phyloP scores from a whole-genome alignment of 2,888 invertebrate species.

The Portevinia maculata region DNA sequence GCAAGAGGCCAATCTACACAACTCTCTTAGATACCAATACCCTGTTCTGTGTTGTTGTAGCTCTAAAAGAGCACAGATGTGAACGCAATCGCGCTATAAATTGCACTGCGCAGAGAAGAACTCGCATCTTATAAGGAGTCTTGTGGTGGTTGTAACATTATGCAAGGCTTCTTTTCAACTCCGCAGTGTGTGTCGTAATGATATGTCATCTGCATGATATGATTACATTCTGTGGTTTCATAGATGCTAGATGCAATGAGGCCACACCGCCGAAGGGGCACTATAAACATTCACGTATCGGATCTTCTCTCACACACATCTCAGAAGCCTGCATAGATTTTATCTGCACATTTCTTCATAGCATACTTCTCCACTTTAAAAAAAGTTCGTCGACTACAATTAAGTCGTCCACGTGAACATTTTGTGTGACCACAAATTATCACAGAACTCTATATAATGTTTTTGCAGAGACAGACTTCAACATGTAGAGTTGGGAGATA shows the following conservation, averaged over 20 bases:
- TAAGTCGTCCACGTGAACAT: slow-evolving; percentile 59
- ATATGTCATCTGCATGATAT: slow-evolving; percentile 66
- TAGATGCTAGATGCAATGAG: slow-evolving; percentile 43
- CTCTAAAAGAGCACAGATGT: slow-evolving; percentile 23
- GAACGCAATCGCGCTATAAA: slow-evolving; percentile 12
- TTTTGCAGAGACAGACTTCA: slow-evolving; percentile 15
- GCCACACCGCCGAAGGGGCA: slow-evolving; percentile 35
- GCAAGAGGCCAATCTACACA: slow-evolving; percentile 51
- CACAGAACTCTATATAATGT: neutral
- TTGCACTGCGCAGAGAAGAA: neutral
- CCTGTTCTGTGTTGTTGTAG: slow-evolving; percentile 24
- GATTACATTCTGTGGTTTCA: slow-evolving; percentile 64
- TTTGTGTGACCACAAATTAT: slow-evolving; percentile 36
- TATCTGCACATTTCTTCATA: slow-evolving; percentile 37
- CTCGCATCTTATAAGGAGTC: slow-evolving; percentile 25
- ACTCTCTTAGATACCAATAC: slow-evolving; percentile 19
- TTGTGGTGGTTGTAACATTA: slow-evolving; percentile 40
- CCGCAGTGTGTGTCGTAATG: slow-evolving; percentile 49
- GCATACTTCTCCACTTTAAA: slow-evolving; percentile 31
- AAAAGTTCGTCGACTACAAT: slow-evolving; percentile 61
- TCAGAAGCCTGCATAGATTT: slow-evolving; percentile 3
- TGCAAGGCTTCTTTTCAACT: slow-evolving; percentile 47
- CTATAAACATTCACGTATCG: slow-evolving; percentile 11
- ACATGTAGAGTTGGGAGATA: slow-evolving; percentile 27
- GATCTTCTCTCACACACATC: neutral